These are phyloP conservation scores for Endotricha flammealis DNA, from an alignment of 2,888 invertebrate species.

Conservation along the genomic window DNA sequence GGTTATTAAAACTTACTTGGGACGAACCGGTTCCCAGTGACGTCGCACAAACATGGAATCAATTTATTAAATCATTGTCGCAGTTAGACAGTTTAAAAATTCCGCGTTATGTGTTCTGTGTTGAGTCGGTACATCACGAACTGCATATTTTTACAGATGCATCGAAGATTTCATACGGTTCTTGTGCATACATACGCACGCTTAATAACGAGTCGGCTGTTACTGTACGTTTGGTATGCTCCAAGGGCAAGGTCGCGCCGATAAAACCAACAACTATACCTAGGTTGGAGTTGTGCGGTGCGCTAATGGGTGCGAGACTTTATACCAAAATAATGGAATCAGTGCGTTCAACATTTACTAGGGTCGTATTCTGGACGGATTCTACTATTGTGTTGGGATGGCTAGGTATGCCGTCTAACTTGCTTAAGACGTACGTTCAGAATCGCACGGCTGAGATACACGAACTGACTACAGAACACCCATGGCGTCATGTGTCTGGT, in stretches of 20 bases:
- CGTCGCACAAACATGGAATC: background rate
- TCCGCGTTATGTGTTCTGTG: conserved; percentile 12
- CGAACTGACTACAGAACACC: conserved; percentile 15
- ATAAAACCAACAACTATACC: conserved; percentile 22
- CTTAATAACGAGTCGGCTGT: conserved; percentile 3
- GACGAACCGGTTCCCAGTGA: background rate
- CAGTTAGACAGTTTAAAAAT: conserved; percentile 6
- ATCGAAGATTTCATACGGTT: conserved; percentile 20
- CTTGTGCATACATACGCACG: conserved; percentile 21
- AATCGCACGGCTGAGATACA: conserved; percentile 21
- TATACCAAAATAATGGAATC: conserved; percentile 16
- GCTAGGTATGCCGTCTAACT: conserved; percentile 18
- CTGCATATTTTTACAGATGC: conserved; percentile 26
- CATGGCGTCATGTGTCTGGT: conserved; percentile 22
- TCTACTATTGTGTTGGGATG: conserved; percentile 25
- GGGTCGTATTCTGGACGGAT: conserved; percentile 23
- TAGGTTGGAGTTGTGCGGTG: conserved; percentile 26
- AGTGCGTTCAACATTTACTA: conserved; percentile 12
- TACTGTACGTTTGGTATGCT: conserved; percentile 18
- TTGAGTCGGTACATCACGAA: conserved; percentile 5
- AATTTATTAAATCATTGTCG: background rate
- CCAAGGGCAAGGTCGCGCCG: conserved; percentile 27
- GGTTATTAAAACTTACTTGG: conserved; percentile 13
- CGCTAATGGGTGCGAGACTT: conserved; percentile 20
- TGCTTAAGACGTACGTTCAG: conserved; percentile 23